Evolutionary conservation across 92 coral and sea anemone genomes (phyloP).

Genomic region (Phenganax stokvisi): DNA sequence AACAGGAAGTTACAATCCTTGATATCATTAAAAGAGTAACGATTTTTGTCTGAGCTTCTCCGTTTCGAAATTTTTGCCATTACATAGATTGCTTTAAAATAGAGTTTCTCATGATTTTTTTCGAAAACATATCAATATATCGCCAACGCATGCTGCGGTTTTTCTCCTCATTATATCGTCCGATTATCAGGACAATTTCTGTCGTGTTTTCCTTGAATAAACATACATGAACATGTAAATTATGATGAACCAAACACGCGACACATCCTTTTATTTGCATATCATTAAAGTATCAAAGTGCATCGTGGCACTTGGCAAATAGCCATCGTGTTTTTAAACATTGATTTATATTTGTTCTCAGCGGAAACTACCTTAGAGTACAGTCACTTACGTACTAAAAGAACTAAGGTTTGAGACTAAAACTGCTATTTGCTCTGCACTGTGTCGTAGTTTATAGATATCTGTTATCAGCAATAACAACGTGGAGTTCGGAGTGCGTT

Average conservation of each 20-base stretch:
- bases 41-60: too few relatives aligned
- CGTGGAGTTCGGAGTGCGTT: background rate
- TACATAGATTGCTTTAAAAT: too few relatives aligned
- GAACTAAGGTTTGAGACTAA: background rate
- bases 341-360: background rate
- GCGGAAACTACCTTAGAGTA: background rate
- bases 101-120: too few relatives aligned
- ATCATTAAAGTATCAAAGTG: conserved; percentile 4
- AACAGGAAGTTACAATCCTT: too few relatives aligned
- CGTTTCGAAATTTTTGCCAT: too few relatives aligned
- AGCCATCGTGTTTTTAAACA: background rate
- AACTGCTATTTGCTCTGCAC: background rate
- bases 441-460: background rate
- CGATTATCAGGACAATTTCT: background rate
- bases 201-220: conserved; percentile 10
- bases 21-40: too few relatives aligned
- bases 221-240: conserved; percentile 18
- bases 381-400: too few relatives aligned
- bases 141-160: conserved; percentile 15
- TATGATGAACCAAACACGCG: conserved; percentile 5
- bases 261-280: background rate
- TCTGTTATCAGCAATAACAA: conserved; percentile 8
- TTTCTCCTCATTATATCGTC: background rate
- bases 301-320: background rate
- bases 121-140: too few relatives aligned